phyloP scores from a whole-genome alignment of 2,888 invertebrate genomes.

The Zaprionus bogoriensis region DNA sequence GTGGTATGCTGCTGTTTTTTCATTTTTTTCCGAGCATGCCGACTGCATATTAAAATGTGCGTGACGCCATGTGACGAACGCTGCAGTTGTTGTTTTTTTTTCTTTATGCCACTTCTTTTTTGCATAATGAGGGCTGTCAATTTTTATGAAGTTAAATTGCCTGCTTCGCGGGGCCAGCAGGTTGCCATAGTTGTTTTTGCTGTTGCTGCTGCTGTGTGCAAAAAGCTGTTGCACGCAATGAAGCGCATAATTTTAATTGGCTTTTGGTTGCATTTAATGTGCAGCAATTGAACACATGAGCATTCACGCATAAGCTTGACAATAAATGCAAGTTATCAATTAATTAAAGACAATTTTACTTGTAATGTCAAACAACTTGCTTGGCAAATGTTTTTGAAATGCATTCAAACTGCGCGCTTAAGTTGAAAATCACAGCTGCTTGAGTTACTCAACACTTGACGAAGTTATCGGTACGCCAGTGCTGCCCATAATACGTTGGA shows the following conservation, averaged over 20 bases:
- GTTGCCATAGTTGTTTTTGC: neutral
- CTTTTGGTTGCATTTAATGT: conserved; percentile 48
- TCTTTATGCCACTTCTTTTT: conserved; percentile 35
- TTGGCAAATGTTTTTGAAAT: no score
- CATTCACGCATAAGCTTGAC: neutral
- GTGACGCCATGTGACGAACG: conserved; percentile 59
- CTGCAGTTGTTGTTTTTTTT: conserved; percentile 18
- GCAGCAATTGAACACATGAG: neutral
- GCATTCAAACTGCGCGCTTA: conserved; percentile 26
- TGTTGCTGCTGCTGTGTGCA: conserved; percentile 3
- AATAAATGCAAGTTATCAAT: neutral
- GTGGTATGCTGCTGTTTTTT: conserved; percentile 22
- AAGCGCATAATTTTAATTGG: conserved; percentile 72
- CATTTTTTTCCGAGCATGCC: conserved; percentile 48
- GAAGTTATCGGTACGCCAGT: conserved; percentile 8
- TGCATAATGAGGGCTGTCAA: conserved; percentile 59
- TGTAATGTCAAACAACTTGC: neutral
- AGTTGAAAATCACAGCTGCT: no score
- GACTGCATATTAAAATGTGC: conserved; percentile 74
- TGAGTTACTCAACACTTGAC: conserved; percentile 16
- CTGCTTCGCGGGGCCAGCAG: conserved; percentile 8
- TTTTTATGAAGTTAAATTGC: conserved; percentile 72
- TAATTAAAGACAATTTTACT: neutral
- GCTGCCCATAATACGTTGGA: neutral
- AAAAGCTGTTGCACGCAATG: conserved; percentile 54